Evolutionary conservation across 2,888 invertebrate genomes (phyloP), one percentile per base, ranked within the genome.

Genomic region (Eutolmus rufibarbis): DNA sequence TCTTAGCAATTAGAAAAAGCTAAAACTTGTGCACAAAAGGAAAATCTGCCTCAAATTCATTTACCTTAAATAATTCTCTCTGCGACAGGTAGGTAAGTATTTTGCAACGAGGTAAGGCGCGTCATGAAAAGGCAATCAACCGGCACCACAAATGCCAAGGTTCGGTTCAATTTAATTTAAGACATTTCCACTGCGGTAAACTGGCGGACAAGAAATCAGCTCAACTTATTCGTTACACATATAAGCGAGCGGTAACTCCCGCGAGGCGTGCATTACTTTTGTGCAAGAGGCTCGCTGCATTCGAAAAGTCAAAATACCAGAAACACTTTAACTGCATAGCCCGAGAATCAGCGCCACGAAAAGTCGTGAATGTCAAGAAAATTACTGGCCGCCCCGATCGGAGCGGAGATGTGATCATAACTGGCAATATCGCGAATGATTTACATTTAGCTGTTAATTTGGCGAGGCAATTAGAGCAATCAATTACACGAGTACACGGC

Each of bases 111-210:
- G 23, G 28, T 66, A 66, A 81, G 51, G n/a, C 81, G 31, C 23
- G 81, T 81, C 81, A 81, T 81, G 81, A 81, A 81, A 81, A 81
- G 28, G 81, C 28, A 81, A 81, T 81, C 51, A n/a, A 31, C 51
- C 46, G 14, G 79, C 40, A 12, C 31, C 43, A 51, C 34, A 81
- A 81, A 81, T 81, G 81, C 51, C 81, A 81, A 81, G 81, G 81
- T 81, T 81, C 81, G 81, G n/a, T 28, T 51, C 51, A 51, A 81
- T 81, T 81, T 81, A 81, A 81, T 81, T 81, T 81, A 81, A 51
- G 51, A 28, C 46, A 51, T 51, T 81, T 81, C 81, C 23, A 66
- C 66, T 57, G 57, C n/a, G 57, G 12, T 23, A 81, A 79, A 51
- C 46, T 46, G 40, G 56, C 31, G 31, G 46, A 51, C 51, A 12